Conservation (phyloP, 2,888 invertebrate species). For the Griposia aprilina region DNA sequence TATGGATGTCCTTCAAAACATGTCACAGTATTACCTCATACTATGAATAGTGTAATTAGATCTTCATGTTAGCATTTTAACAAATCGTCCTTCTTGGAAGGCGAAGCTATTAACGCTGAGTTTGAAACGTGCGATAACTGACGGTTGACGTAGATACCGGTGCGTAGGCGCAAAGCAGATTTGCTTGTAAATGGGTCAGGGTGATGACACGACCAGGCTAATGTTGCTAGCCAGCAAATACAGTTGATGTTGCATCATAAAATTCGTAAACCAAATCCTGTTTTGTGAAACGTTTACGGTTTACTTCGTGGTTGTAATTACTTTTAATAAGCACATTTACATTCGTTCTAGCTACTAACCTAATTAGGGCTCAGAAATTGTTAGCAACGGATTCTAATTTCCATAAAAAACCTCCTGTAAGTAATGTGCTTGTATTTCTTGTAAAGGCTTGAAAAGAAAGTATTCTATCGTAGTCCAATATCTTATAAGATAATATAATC, state of each 20-base stretch:
- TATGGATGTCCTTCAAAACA: conserved; percentile 36
- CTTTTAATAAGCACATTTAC: conserved; percentile 43
- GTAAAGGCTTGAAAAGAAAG: background rate
- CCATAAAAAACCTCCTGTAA: background rate
- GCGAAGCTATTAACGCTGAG: conserved; percentile 69
- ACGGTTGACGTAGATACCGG: conserved; percentile 76
- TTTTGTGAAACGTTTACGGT: conserved; percentile 48
- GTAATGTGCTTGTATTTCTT: background rate
- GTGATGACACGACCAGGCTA: conserved; percentile 74
- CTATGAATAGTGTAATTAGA: conserved; percentile 50
- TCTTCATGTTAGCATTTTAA: conserved; percentile 57
- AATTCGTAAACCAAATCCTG: conserved; percentile 58
- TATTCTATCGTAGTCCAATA: background rate
- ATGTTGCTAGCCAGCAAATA: conserved; percentile 65
- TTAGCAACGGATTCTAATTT: conserved; percentile 33
- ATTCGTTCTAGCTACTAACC: conserved; percentile 35
- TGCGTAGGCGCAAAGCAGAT: conserved; percentile 86
- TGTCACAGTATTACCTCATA: conserved; percentile 25
- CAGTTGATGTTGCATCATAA: conserved; percentile 58
- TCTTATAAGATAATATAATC: background rate
- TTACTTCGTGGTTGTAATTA: conserved; percentile 50
- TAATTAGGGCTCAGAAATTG: conserved; percentile 35
- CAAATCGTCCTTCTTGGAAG: conserved; percentile 72
- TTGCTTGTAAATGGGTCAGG: conserved; percentile 86
- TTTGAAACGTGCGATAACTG: conserved; percentile 73